Percentiles rank a stretch among this genome's conserved stretches.
phyloP scores from a whole-genome alignment of 2,113 vertebrate species.

The Paramormyrops kingsleyae region DNA sequence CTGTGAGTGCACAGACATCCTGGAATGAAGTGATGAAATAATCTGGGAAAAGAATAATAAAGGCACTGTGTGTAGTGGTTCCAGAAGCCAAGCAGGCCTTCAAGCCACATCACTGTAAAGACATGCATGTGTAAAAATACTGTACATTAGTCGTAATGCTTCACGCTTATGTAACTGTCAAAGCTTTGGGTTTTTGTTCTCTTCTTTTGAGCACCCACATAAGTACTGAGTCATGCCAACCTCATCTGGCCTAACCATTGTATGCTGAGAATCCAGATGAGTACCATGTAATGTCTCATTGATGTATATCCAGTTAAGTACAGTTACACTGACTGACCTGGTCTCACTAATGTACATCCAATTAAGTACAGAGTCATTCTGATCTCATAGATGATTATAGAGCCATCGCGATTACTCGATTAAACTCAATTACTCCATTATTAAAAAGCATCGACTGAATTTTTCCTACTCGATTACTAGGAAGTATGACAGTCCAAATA shows the following conservation, averaged over 20 bases:
- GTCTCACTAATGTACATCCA: neutral
- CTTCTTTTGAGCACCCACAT: neutral
- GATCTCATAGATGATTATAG: neutral
- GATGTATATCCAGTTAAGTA: neutral
- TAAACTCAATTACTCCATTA: neutral
- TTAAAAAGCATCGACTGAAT: neutral
- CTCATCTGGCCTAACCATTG: neutral
- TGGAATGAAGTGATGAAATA: neutral
- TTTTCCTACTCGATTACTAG: neutral
- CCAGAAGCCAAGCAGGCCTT: neutral
- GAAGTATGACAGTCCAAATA: neutral
- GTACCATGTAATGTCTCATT: neutral
- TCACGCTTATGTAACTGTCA: neutral
- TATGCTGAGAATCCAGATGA: neutral
- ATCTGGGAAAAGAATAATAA: neutral
- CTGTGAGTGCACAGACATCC: neutral
- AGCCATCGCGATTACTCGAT: neutral
- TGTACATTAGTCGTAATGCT: neutral
- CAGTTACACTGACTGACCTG: neutral
- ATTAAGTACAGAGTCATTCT: neutral
- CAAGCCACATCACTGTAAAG: neutral
- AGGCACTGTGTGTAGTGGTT: too few relatives aligned
- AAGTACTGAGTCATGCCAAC: neutral
- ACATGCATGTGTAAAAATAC: neutral
- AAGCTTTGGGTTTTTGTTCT: neutral